Conservation (phyloP, 2,113 vertebrate genomes). For the Corvus moneduloides region DNA sequence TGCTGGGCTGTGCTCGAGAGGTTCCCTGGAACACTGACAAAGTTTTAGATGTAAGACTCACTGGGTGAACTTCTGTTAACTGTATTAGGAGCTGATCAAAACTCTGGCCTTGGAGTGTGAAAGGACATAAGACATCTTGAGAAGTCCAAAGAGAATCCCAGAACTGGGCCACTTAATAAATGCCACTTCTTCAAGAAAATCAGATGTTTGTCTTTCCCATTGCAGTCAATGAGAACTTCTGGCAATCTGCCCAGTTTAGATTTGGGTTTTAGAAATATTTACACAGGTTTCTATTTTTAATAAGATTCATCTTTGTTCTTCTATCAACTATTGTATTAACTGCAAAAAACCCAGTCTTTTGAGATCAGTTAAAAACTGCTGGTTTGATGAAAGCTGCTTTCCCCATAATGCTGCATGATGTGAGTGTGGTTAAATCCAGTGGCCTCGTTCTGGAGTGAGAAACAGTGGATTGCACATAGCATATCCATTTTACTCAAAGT, state of each 20-base stretch:
- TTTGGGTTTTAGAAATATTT: background rate
- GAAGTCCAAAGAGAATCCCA: background rate
- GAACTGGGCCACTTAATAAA: background rate
- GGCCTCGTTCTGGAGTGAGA: background rate
- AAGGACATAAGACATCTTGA: background rate
- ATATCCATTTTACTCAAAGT: conserved; percentile 24
- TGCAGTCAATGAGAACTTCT: background rate
- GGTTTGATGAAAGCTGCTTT: background rate
- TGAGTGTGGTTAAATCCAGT: background rate
- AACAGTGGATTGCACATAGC: background rate
- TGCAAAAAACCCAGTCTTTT: background rate
- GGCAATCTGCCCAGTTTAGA: background rate
- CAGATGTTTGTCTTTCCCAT: background rate
- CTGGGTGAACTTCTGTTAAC: background rate
- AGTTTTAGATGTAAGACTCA: background rate
- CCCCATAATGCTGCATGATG: background rate
- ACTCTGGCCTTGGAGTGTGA: background rate
- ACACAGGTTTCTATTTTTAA: background rate
- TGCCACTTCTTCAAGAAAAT: background rate
- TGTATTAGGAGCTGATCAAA: background rate
- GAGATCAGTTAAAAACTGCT: background rate
- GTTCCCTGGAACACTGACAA: background rate
- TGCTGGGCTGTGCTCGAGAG: background rate
- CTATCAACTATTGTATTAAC: background rate
- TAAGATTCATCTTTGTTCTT: background rate